Evolutionary conservation across 2,113 vertebrate species (phyloP).

Genomic region (Aegotheles bennettii): DNA sequence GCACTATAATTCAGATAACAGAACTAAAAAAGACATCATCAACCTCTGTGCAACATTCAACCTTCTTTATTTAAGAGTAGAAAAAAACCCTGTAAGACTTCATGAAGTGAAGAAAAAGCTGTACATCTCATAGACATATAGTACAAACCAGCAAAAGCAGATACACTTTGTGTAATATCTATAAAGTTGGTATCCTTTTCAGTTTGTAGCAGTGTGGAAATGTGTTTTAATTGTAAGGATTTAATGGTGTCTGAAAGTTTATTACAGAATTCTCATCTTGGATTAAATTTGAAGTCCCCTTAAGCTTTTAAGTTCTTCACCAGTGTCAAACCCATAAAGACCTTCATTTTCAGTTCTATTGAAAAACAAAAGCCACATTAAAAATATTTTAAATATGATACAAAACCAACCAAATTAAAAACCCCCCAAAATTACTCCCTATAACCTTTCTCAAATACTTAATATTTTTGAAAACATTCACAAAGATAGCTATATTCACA

Average conservation of each 20-base stretch:
- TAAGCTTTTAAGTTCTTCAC: neutral
- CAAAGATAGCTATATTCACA: neutral
- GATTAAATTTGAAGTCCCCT: neutral
- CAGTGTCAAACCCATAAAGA: neutral
- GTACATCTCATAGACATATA: neutral
- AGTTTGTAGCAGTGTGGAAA: neutral
- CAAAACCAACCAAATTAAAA: neutral
- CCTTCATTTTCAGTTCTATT: neutral
- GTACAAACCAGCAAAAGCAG: neutral
- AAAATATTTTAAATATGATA: neutral
- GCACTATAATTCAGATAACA: neutral
- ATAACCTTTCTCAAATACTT: neutral
- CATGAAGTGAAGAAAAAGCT: neutral
- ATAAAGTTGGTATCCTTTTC: neutral
- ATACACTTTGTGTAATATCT: neutral
- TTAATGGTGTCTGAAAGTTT: neutral
- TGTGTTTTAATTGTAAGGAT: neutral
- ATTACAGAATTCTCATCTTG: neutral
- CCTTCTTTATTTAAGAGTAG: neutral
- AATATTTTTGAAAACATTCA: neutral
- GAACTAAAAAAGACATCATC: neutral
- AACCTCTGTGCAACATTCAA: neutral
- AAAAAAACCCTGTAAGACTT: neutral
- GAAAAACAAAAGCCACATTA: neutral
- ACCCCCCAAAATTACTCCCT: accelerated